phyloP scores from a whole-genome alignment of 2,888 invertebrate species.

The Apodemia mormo region DNA sequence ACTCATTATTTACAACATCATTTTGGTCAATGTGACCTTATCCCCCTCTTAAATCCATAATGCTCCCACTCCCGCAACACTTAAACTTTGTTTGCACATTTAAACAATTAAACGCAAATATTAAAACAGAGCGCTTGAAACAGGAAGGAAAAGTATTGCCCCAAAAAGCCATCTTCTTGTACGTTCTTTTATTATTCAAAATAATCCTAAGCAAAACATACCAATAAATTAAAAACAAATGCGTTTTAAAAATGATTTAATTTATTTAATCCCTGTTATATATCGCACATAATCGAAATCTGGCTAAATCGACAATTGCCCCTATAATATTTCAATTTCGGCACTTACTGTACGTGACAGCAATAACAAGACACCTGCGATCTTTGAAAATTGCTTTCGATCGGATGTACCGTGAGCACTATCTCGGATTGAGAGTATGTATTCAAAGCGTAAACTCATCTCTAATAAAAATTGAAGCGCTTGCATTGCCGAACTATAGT shows the following conservation, averaged over 20 bases:
- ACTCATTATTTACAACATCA: too few relatives aligned
- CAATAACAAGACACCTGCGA: constrained; percentile 50
- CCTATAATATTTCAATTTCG: constrained; percentile 60
- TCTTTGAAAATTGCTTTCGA: constrained; percentile 48
- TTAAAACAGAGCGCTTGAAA: too few relatives aligned
- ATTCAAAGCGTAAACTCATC: constrained; percentile 13
- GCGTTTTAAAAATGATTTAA: neutral
- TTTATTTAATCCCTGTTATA: neutral
- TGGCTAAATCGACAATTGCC: constrained; percentile 50
- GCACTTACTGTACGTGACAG: constrained; percentile 50
- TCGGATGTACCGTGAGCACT: constrained; percentile 32
- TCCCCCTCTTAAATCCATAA: too few relatives aligned
- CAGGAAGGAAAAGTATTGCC: too few relatives aligned
- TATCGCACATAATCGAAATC: constrained; percentile 43
- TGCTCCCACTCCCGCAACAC: too few relatives aligned
- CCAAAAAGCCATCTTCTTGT: too few relatives aligned
- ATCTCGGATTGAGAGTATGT: constrained; percentile 22
- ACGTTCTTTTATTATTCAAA: too few relatives aligned
- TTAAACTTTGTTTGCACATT: too few relatives aligned
- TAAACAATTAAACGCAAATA: too few relatives aligned
- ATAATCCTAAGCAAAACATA: neutral
- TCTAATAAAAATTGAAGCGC: neutral
- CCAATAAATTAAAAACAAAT: neutral
- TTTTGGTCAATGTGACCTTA: too few relatives aligned
- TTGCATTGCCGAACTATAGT: too few relatives aligned